Evolutionary conservation across 2,797 vertebrate species (phyloP).

Genomic region (Varecia variegata): DNA sequence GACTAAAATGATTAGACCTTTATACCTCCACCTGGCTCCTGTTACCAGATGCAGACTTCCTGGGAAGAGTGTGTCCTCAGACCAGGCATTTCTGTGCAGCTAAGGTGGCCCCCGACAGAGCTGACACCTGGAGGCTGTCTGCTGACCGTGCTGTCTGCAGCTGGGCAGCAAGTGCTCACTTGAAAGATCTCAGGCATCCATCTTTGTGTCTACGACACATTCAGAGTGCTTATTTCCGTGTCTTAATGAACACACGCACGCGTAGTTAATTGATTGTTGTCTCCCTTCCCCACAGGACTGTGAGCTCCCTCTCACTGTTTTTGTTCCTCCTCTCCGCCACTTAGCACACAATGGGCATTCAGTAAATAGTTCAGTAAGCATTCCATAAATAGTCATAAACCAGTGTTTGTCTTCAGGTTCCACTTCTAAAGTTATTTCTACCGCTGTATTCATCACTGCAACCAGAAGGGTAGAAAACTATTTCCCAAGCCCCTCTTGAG

Average conservation of each 20-base stretch:
- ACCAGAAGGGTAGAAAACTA: neutral
- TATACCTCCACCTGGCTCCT: fast-evolving
- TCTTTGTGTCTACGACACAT: neutral
- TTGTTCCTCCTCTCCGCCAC: neutral
- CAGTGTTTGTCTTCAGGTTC: neutral
- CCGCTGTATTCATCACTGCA: neutral
- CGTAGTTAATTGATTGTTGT: neutral
- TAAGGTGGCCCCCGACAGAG: neutral
- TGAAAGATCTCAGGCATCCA: too few species aligned
- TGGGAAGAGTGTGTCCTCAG: neutral
- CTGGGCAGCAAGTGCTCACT: neutral
- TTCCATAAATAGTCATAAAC: neutral
- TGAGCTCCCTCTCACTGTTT: neutral
- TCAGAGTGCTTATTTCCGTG: neutral
- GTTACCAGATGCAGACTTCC: neutral
- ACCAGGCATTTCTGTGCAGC: neutral
- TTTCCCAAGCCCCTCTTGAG: neutral
- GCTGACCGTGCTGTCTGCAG: neutral
- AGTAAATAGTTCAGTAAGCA: neutral
- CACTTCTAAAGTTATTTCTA: neutral
- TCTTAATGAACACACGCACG: neutral
- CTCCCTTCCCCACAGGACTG: neutral
- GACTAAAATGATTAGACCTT: neutral
- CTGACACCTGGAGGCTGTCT: neutral
- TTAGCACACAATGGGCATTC: neutral